Percentiles rank a stretch among this genome's conserved stretches.
Conservation (phyloP, 1,140 invertebrate species). For the Neuroterus valhalla region DNA sequence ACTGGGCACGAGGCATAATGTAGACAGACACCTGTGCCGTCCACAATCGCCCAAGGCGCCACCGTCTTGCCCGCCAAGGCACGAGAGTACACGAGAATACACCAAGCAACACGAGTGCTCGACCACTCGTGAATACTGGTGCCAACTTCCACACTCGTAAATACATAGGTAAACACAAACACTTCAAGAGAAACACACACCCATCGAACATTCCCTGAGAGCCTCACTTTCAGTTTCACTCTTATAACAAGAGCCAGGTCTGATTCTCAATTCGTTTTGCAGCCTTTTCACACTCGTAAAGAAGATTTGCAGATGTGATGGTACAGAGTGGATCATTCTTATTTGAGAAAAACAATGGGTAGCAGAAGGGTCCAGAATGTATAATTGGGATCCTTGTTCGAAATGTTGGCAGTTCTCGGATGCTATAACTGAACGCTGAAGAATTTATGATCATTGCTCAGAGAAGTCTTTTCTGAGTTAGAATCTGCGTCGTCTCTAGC, state of each 20-base stretch:
- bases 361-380: too few species aligned
- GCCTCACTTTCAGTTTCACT: constrained; percentile 63
- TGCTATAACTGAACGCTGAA: too few species aligned
- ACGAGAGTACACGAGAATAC: constrained; percentile 47
- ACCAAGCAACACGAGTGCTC: constrained; percentile 42
- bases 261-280: not conserved
- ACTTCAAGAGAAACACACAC: constrained; percentile 40
- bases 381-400: too few species aligned
- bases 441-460: too few species aligned
- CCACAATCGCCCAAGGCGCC: constrained; percentile 61
- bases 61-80: constrained; percentile 47
- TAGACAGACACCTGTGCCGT: constrained; percentile 65
- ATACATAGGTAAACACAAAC: constrained; percentile 39
- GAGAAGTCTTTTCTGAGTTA: too few species aligned
- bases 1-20: constrained; percentile 59
- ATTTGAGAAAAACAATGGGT: too few species aligned
- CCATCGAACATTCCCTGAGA: constrained; percentile 39
- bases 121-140: constrained; percentile 38
- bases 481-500: too few species aligned
- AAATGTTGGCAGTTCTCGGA: too few species aligned
- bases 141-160: constrained; percentile 32
- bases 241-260: constrained; percentile 33
- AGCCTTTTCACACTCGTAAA: not conserved
- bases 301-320: constrained; percentile 38
- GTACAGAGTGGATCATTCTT: constrained; percentile 44